A percentile compares a stretch with the other conserved stretches of the same genome.
Conservation (phyloP, 2,888 invertebrate species). For the Aelia acuminata region DNA sequence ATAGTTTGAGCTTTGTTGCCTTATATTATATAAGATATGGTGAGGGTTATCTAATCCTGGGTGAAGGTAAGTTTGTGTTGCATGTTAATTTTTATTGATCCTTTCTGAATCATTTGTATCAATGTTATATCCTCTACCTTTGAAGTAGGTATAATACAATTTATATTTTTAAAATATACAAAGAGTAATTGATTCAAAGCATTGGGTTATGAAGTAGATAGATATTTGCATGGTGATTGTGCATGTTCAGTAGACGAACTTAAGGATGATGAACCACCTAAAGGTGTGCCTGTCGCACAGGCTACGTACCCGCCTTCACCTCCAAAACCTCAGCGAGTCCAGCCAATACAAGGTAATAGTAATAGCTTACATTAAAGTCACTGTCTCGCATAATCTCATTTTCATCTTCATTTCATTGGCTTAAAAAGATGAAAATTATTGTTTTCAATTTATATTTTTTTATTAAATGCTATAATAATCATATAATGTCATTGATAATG, state of each 20-base stretch:
- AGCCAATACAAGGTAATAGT: slow-evolving; percentile 59
- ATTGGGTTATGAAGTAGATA: slow-evolving; percentile 35
- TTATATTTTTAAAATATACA: slow-evolving; percentile 16
- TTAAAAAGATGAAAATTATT: not conserved
- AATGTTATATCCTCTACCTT: slow-evolving; percentile 19
- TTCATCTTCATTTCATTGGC: slow-evolving; percentile 36
- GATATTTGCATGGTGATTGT: slow-evolving; percentile 58
- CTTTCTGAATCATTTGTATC: not conserved
- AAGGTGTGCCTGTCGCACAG: slow-evolving; percentile 54
- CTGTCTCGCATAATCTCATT: not conserved
- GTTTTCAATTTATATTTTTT: not conserved
- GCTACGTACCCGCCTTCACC: slow-evolving; percentile 56
- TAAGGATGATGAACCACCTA: slow-evolving; percentile 16
- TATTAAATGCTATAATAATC: not conserved
- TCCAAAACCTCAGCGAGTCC: slow-evolving; percentile 55
- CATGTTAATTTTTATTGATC: slow-evolving; percentile 19
- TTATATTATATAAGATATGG: not conserved
- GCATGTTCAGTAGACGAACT: slow-evolving; percentile 51
- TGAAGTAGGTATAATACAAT: slow-evolving; percentile 35
- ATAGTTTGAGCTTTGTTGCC: not conserved
- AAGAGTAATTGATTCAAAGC: not conserved
- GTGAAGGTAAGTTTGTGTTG: slow-evolving; percentile 45
- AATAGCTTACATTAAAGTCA: slow-evolving; percentile 21
- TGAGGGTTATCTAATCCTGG: slow-evolving; percentile 16
- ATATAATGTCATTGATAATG: not conserved